These are phyloP conservation scores for Choristoneura fumiferana DNA, from an alignment of 1,140 invertebrate species.

Conservation along the genomic window DNA sequence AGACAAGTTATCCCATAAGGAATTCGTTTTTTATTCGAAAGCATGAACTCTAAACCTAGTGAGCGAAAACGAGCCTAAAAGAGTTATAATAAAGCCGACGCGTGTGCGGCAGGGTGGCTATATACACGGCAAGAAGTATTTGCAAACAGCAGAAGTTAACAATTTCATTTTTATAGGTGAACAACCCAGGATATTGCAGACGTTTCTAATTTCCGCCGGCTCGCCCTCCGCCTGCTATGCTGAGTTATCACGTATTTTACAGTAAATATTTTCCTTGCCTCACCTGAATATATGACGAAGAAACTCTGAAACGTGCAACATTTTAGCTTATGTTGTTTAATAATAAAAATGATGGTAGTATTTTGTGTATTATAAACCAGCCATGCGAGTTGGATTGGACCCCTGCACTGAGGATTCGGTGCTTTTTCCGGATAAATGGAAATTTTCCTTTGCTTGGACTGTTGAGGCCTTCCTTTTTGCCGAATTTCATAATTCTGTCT, in stretches of 20 bases:
- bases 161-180: conserved; percentile 47
- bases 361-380: too few species aligned
- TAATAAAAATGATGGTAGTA: too few species aligned
- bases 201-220: conserved; percentile 49
- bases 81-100: background rate
- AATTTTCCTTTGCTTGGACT: too few species aligned
- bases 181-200: conserved; percentile 49
- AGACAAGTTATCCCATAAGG: too few species aligned
- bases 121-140: background rate
- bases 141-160: conserved; percentile 30
- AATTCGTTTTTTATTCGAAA: too few species aligned
- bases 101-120: background rate
- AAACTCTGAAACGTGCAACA: conserved; percentile 4
- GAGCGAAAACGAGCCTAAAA: background rate
- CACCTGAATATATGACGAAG: conserved; percentile 24
- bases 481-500: too few species aligned
- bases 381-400: too few species aligned
- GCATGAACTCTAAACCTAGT: too few species aligned
- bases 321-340: too few species aligned
- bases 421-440: too few species aligned
- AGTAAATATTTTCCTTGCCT: conserved; percentile 34
- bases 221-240: conserved; percentile 23
- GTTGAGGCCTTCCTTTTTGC: too few species aligned
- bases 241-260: conserved; percentile 41
- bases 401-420: too few species aligned